Evolutionary conservation across 1,140 invertebrate species (phyloP).

Genomic region (Nylanderia fulva): DNA sequence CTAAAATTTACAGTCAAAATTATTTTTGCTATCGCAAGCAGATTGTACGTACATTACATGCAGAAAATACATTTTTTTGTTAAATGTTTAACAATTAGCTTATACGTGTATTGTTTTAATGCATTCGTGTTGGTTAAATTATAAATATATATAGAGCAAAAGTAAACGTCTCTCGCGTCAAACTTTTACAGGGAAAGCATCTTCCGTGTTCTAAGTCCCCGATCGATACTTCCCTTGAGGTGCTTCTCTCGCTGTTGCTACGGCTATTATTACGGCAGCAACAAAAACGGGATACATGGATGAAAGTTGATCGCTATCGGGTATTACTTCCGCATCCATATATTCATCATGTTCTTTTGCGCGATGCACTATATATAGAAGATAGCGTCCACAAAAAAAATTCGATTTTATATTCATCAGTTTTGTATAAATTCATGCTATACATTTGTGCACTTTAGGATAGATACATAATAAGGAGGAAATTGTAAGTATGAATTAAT

Average conservation of each 20-base stretch:
- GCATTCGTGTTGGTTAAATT: slow-evolving; percentile 19
- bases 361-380: slow-evolving; percentile 44
- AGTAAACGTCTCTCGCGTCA: slow-evolving; percentile 42
- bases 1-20: background rate
- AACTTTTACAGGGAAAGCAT: slow-evolving; percentile 58
- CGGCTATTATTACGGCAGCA: slow-evolving; percentile 53
- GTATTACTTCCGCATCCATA: slow-evolving; percentile 64
- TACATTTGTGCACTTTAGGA: background rate
- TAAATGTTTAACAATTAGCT: background rate
- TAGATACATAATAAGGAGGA: background rate
- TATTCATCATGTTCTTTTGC: slow-evolving; percentile 59
- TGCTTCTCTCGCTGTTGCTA: slow-evolving; percentile 52
- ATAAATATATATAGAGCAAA: slow-evolving; percentile 37
- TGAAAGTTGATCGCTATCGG: slow-evolving; percentile 61
- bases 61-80: no score
- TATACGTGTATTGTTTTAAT: background rate
- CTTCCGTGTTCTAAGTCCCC: slow-evolving; percentile 33
- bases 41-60: no score
- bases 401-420: slow-evolving; percentile 52
- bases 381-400: slow-evolving; percentile 25
- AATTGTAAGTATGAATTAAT: background rate
- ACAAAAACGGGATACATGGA: slow-evolving; percentile 61
- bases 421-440: slow-evolving; percentile 22
- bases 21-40: background rate
- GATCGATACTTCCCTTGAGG: slow-evolving; percentile 60